Percentiles rank a stretch among this genome's conserved stretches.
phyloP scores from a whole-genome alignment of 2,888 invertebrate species.

The Prenolepis imparis region DNA sequence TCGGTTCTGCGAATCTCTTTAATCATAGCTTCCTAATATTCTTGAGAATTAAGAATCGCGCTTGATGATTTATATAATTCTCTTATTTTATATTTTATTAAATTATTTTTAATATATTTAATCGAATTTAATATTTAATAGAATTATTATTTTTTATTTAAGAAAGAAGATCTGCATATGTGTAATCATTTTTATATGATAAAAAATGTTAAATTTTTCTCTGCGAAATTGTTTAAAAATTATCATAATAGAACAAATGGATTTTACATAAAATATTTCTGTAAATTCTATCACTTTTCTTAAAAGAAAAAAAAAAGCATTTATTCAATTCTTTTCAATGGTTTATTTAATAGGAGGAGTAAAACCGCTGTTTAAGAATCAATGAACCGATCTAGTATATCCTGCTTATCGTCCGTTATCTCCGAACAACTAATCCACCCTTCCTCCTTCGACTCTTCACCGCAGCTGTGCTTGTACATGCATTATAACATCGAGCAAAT shows the following conservation, averaged over 20 bases:
- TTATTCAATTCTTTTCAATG: not conserved
- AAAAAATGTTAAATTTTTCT: not conserved
- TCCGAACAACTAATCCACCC: not conserved
- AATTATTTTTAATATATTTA: no score
- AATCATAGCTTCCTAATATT: not conserved
- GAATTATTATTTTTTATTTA: no score
- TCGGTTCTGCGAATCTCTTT: not conserved
- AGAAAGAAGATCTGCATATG: no score
- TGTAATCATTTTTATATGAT: not conserved
- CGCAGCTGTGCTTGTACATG: not conserved
- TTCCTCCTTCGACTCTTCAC: conserved; percentile 5
- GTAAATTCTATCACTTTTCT: not conserved
- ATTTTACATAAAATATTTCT: conserved; percentile 10
- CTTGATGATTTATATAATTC: not conserved
- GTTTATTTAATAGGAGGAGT: not conserved
- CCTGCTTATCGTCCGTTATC: not conserved
- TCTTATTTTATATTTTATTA: no score
- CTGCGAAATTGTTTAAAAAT: not conserved
- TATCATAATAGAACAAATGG: not conserved
- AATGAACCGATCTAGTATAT: not conserved
- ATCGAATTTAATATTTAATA: no score
- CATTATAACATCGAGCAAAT: not conserved
- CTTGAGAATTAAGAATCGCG: not conserved
- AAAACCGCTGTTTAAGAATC: not conserved
- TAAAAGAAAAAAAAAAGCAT: not conserved